These are phyloP conservation scores for Drosophila ficusphila DNA, from an alignment of 1,140 invertebrate species.

Conservation along the genomic window DNA sequence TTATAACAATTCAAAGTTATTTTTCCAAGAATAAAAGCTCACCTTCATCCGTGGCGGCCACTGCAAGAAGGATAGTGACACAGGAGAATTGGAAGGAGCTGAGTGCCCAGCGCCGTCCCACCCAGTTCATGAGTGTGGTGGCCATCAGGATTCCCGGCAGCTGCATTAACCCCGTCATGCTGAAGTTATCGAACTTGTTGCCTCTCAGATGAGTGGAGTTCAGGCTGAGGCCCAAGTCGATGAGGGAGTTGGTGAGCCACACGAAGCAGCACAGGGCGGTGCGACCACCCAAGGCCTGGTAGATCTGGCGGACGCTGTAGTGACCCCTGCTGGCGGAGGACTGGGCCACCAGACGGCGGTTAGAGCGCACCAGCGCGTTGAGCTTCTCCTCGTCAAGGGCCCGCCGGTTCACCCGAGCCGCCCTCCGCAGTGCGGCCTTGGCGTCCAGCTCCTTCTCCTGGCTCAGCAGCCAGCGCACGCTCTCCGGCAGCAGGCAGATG, in stretches of 20 bases:
- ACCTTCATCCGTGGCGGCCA: constrained; percentile 46
- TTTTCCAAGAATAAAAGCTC: too few relatives aligned
- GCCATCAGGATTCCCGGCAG: constrained; percentile 89
- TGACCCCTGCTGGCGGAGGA: constrained; percentile 67
- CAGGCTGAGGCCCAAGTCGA: constrained; percentile 92
- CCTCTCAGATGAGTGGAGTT: constrained; percentile 90
- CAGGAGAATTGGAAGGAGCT: constrained; percentile 84
- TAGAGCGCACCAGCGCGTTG: constrained; percentile 75
- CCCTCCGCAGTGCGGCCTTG: constrained; percentile 86
- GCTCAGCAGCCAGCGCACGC: constrained; percentile 90
- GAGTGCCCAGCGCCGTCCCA: constrained; percentile 86
- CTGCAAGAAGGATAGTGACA: constrained; percentile 82
- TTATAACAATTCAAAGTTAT: too few relatives aligned
- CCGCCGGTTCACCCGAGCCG: constrained; percentile 89
- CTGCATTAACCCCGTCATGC: constrained; percentile 88
- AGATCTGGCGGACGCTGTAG: constrained; percentile 84
- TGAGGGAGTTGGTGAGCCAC: constrained; percentile 89
- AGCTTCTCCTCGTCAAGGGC: constrained; percentile 85
- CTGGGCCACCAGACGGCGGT: constrained; percentile 54
- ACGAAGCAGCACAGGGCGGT: constrained; percentile 88
- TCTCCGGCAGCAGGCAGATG: constrained; percentile 87
- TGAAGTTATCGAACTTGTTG: constrained; percentile 89
- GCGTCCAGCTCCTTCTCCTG: constrained; percentile 88
- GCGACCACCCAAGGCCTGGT: constrained; percentile 84
- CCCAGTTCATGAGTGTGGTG: constrained; percentile 86